Evolutionary conservation across 2,888 invertebrate genomes (phyloP), one percentile per base, ranked within the genome.

Genomic region (Serripes groenlandicus): DNA sequence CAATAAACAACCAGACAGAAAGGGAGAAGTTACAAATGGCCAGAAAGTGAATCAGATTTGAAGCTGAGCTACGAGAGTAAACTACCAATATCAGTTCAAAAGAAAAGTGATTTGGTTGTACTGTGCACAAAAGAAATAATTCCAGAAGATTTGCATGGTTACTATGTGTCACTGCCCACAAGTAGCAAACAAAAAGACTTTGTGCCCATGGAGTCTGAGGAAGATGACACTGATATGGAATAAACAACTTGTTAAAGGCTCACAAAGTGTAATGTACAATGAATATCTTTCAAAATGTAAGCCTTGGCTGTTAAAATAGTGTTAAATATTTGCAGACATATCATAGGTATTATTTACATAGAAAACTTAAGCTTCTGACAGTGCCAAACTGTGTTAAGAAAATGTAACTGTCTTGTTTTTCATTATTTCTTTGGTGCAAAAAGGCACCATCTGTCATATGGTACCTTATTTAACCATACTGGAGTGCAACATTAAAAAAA

Each of bases 31-130:
- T 1, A 30, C 30, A 69, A 60, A 37, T 70, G 69, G 77, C 32
- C 71, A 35, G 35, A 62, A 37, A 66, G 42, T 73, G 37, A 73
- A 0, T 23, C 52, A 64, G 77, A 71, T 54, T 23, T 77, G 18
- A 60, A 2, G 18, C 5, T 34, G 42, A 68, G 58, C 18, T 78
- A 75, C 26, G 35, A 64, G 0, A 15, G 69, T 26, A 77, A 77
- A 70, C 70, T 74, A 15, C 75, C 69, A 4, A 70, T 74, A 4
- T 75, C 75, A n/a, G 35, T 75, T 11, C 70, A 69, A 37, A 84
- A 84, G 70, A 78, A 84, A 62, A 54, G n/a, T 60, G 80, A 81
- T 37, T 49, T 84, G 42, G 15, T 77, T 28, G 42, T 35, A 32
- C 60, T 79, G 1, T 83, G 78, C 75, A 9, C 34, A 37, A 69